Evolutionary conservation across 53 echinoderm and acorn worm species (phyloP), one percentile per base, ranked within the genome.

Genomic region (Zoroaster sp.): DNA sequence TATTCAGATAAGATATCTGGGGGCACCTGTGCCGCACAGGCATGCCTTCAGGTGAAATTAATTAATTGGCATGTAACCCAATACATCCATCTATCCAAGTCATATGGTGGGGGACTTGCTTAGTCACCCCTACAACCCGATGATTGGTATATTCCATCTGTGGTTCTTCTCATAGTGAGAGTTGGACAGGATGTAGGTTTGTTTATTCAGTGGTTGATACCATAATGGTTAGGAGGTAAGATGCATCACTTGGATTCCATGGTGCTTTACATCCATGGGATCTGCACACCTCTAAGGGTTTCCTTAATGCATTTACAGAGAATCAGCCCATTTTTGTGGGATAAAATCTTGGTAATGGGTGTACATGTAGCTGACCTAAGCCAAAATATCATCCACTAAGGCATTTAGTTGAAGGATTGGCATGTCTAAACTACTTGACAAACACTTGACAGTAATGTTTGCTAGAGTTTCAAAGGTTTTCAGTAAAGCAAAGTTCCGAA

Each of bases 11-110:
- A 31, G 12, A 66, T 82, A 82, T 82, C 82, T 82, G 31, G 66
- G 68, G 85, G 70, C 85, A 85, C 85, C 85, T 85, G 85, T 0
- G 10, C 85, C 18, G 15, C 20, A 30, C 38, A 70, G 35, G 31
- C 13, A 44, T 85, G 71, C 85, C 85, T 28, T 40, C 82, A 82
- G 82, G 68, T 67, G 82, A 40, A 42, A 43, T 40, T 32, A 68
- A 82, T 82, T 82, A 82, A 82, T 82, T 82, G 82, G 5, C 67
- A 12, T 66, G 82, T 82, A 82, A 82, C 68, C 68, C 65, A 42
- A 81, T 81, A 65, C 66, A 45, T 43, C 67, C 46, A 82, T 68
- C 67, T 28, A 44, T 25, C 21, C 15, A 0, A 47, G 79, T 13
- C 31, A 30, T 31, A 28, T 3, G 33, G 39, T 35, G 78, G 30